A percentile compares a stretch with the other conserved stretches of the same genome.
Evolutionary conservation across 2,797 vertebrate genomes (phyloP).

Genomic region (Scolopax rusticola): DNA sequence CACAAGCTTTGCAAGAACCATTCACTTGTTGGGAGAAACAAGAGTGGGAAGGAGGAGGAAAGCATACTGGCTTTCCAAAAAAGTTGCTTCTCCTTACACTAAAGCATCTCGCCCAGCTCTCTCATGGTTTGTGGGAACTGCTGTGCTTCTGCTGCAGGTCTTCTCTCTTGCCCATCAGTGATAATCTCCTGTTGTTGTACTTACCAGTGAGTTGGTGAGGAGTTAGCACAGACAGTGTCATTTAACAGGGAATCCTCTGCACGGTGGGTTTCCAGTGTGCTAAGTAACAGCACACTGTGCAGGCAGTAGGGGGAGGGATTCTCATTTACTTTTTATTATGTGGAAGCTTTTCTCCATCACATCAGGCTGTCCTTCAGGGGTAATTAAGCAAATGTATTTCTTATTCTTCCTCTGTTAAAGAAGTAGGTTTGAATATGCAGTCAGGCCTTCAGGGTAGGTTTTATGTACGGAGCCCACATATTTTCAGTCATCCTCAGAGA

Average conservation of each 20-base stretch:
- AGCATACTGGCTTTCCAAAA: background rate
- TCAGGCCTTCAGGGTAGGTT: background rate
- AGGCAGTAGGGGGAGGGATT: slow-evolving; percentile 16
- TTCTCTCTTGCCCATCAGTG: background rate
- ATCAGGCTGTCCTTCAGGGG: slow-evolving; percentile 2
- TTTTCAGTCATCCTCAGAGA: background rate
- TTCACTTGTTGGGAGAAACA: background rate
- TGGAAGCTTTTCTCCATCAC: slow-evolving; percentile 22
- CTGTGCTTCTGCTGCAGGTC: background rate
- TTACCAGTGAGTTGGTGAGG: background rate
- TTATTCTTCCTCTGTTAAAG: slow-evolving; percentile 12
- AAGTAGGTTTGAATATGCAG: slow-evolving; percentile 39
- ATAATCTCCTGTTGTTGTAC: background rate
- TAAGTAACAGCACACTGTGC: background rate
- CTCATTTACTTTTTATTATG: slow-evolving; percentile 56
- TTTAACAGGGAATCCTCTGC: background rate
- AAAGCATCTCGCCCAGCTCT: background rate
- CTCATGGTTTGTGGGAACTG: background rate
- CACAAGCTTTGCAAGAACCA: background rate
- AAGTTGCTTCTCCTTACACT: background rate
- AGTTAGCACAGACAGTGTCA: background rate
- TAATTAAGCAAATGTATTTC: slow-evolving; percentile 35
- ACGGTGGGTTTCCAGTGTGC: background rate
- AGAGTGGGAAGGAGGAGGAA: background rate
- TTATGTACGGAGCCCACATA: background rate